Evolutionary conservation across 2,797 vertebrate species (phyloP), one percentile per base, ranked within the genome.

Genomic region (Sebastes vulpes): DNA sequence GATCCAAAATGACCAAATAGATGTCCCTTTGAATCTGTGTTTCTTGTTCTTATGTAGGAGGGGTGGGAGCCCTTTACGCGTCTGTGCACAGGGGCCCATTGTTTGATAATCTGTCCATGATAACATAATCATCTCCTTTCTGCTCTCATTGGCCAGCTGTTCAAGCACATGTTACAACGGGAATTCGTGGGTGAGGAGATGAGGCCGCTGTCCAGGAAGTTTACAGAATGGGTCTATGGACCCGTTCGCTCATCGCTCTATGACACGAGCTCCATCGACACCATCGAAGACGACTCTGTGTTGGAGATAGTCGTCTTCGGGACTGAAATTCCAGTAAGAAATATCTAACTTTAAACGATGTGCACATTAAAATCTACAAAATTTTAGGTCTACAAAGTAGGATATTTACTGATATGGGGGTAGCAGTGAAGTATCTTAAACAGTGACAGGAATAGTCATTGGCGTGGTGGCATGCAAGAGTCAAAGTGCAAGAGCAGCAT

Each of bases 181-280:
- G 97, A 98, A 85, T 98, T 99, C 65, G 91, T 89, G 26, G 96
- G 97, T 2, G 93, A 96, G 0, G 95, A 97, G 69, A 97, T 94
- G 54, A 95, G 94, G 29, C 96, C 96, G 48, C 93, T 99, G 78
- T 98, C 97, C 26, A 94, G 97, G 77, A 98, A 97, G 93, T 97
- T 99, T 79, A 97, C 97, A 0, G 97, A 99, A 77, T 99, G 97
- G 97, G 97, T 96, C 9, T 99, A 97, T 0, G 98, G 98, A 38
- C 98, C 97, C 0, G 97, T 98, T 65, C 97, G 97, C 79, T 97
- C 97, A 1, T 98, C 98, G 0, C 95, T 99, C 1, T 99, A 97
- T 1, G 97, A 98, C 89, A 93, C 97, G 10, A 96, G 92, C 35
- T 97, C 95, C 74, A 89, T 98, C 0, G 97, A 99, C 94, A 98